Base-by-base conservation (phyloP, 2,888 invertebrate species). In the Ceratothoa steindachneri region DNA sequence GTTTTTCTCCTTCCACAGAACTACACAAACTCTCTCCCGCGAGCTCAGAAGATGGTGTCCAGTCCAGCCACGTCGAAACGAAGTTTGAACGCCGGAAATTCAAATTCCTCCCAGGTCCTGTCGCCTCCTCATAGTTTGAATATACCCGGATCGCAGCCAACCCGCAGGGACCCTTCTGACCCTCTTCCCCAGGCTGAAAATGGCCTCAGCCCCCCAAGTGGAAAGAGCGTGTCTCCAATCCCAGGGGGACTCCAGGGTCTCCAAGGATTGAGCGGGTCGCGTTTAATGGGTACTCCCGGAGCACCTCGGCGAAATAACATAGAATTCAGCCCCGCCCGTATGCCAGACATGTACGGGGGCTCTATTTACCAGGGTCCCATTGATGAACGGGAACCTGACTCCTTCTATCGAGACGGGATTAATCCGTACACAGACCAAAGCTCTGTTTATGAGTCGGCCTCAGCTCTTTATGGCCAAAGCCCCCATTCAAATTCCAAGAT, bases 11-110 rank as follows among this genome's bases (percentile, higher is more conserved):
- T n/a, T n/a, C n/a, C n/a, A n/a, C n/a, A n/a, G n/a, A n/a, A n/a
- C n/a, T n/a, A n/a, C 5, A 79, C 79, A n/a, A 71, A 72, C 2
- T 79, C 79, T n/a, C 76, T 79, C 15, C 79, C 79, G 24, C 79
- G 79, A 9, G 53, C 73, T 51, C 71, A 30, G 27, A 75, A 73
- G 60, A 55, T 31, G 19, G 69, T 65, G 51, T 67, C 71, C 2
- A 76, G 75, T 52, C 78, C 78, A 3, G 53, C 66, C 24, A 24
- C 74, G 3, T 68, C 68, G 9, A 75, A 75, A 53, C 53, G 76
- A 30, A 74, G 72, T 30, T 29, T 77, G n/a, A 72, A 79, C 69
- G 72, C 73, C 2, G 75, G 78, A 5, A 75, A 78, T 53, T 31
- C 71, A 24, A 27, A 28, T 27, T 3, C 60, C n/a, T 66, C 66